phyloP scores from a whole-genome alignment of 2,113 vertebrate species.

The Bolborhynchus lineola region DNA sequence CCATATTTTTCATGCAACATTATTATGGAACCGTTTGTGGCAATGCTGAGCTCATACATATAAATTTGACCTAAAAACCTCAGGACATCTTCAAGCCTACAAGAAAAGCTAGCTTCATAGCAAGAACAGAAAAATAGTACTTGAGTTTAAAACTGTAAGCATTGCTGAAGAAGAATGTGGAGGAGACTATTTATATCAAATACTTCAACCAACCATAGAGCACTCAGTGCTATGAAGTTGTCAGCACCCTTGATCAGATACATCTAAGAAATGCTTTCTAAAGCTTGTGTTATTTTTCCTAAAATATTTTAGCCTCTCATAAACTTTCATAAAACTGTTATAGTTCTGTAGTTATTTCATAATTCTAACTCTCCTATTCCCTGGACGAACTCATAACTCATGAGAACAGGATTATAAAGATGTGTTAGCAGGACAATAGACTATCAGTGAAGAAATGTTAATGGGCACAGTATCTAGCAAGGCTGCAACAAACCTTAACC shows the following conservation, averaged over 20 bases:
- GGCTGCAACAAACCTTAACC: neutral
- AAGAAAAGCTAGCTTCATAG: neutral
- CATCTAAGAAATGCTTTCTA: neutral
- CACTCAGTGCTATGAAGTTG: neutral
- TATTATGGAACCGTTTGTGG: neutral
- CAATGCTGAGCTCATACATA: neutral
- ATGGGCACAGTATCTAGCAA: neutral
- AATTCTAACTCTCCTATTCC: neutral
- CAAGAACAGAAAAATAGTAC: neutral
- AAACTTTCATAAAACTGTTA: neutral
- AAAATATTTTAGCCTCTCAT: neutral
- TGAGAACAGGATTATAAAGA: neutral
- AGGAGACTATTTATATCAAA: neutral
- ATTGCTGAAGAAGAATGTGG: neutral
- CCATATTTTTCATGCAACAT: neutral
- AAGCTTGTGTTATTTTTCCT: neutral
- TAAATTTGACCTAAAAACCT: neutral
- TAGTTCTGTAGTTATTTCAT: neutral
- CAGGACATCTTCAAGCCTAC: neutral
- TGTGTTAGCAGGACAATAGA: neutral
- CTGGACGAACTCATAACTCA: neutral
- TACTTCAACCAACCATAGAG: neutral
- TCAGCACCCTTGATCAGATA: neutral
- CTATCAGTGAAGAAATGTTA: neutral
- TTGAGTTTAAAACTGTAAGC: neutral